Evolutionary conservation across 1,140 invertebrate species (phyloP).

Genomic region (Heliconius himera): DNA sequence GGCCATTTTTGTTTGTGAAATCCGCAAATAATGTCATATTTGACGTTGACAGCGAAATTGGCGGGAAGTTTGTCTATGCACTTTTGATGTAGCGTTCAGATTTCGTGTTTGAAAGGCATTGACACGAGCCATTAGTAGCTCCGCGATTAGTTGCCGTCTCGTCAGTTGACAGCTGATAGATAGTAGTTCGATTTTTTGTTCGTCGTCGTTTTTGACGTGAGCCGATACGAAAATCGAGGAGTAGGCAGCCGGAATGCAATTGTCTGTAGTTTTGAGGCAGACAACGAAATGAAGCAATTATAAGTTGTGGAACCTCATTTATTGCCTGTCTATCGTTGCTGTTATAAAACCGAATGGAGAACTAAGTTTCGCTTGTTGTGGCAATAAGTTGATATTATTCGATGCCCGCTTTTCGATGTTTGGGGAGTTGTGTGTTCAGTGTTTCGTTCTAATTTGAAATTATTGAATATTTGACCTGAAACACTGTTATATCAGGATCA

Average conservation of each 20-base stretch:
- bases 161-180: slow-evolving; percentile 52
- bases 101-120: slow-evolving; percentile 65
- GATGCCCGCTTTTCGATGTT: slow-evolving; percentile 16
- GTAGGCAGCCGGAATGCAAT: slow-evolving; percentile 66
- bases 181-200: slow-evolving; percentile 54
- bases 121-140: slow-evolving; percentile 62
- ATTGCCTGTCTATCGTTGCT: slow-evolving; percentile 73
- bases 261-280: slow-evolving; percentile 57
- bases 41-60: slow-evolving; percentile 59
- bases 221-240: slow-evolving; percentile 54
- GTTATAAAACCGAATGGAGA: slow-evolving; percentile 72
- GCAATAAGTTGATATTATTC: slow-evolving; percentile 49
- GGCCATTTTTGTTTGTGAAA: slow-evolving; percentile 43
- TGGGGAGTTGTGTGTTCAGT: background rate
- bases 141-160: slow-evolving; percentile 60
- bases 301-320: slow-evolving; percentile 76
- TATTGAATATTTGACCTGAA: background rate
- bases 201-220: slow-evolving; percentile 48
- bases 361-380: slow-evolving; percentile 62
- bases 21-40: slow-evolving; percentile 52
- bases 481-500: background rate
- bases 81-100: slow-evolving; percentile 52
- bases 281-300: slow-evolving; percentile 78
- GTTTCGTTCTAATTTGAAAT: background rate
- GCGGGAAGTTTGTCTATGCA: slow-evolving; percentile 65